These are phyloP conservation scores for Perognathus longimembris DNA, from an alignment of 2,113 vertebrate species.

Conservation along the genomic window DNA sequence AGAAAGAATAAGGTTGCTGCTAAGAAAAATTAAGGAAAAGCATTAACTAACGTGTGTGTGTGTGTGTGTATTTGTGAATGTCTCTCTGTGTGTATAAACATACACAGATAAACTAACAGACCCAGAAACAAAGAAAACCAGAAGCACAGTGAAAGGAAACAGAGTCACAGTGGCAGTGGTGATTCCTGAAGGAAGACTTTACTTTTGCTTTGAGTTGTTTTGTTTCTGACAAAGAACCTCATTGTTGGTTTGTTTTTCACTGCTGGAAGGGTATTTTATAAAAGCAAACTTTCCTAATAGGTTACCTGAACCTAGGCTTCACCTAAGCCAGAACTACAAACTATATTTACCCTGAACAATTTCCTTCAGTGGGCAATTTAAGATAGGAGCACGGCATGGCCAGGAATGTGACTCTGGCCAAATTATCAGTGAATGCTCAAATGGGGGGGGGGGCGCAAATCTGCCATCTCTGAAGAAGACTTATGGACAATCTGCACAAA, in stretches of 20 bases:
- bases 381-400: too few relatives aligned
- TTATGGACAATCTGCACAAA: background rate
- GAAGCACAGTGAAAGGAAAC: background rate
- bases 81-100: background rate
- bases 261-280: background rate
- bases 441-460: accelerated
- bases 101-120: background rate
- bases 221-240: slow-evolving; percentile 33
- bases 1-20: too few relatives aligned
- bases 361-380: background rate
- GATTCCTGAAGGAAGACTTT: background rate
- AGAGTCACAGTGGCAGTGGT: background rate
- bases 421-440: background rate
- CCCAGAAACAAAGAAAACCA: background rate
- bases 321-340: background rate
- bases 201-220: slow-evolving; percentile 18
- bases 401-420: background rate
- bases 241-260: background rate
- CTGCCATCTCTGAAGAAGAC: too few relatives aligned
- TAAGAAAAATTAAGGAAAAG: background rate
- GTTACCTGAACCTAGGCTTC: background rate
- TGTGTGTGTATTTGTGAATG: too few relatives aligned
- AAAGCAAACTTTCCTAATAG: background rate
- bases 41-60: background rate
- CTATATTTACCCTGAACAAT: background rate